Evolutionary conservation across 2,888 invertebrate species (phyloP), one percentile per base, ranked within the genome.

Genomic region (Tenthredo distinguenda): DNA sequence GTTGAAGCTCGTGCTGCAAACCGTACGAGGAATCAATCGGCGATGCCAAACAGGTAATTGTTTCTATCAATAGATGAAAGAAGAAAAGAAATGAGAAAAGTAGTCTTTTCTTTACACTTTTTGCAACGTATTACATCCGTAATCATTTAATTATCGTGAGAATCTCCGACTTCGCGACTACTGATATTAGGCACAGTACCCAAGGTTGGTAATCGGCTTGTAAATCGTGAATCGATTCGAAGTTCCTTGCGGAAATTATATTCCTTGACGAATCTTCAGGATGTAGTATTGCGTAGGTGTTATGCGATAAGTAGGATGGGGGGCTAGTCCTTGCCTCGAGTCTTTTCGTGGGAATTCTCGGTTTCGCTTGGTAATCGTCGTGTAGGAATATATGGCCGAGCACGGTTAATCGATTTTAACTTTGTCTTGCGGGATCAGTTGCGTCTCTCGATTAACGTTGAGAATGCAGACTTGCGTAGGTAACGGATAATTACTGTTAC

Each of bases 1-100:
- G 94, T 94, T 15, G 94, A 94, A 85, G 91, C 92, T 4, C 89
- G 92, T 7, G 87, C 90, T 4, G 88, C 86, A 43, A 88, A 86
- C 65, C 87, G 89, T 68, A 83, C 86, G 72, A 82, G 84, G 37
- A 86, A 55, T 82, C 86, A 86, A 26, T 40, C 77, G 5, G 86
- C 85, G 72, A 88, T 88, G 84, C 88, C 89, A 47, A 85, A 88
- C 86, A 90, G 88, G 93, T 92, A 87, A 58, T 21, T 21, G 40
- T n/a, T 10, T 43, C 72, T 7, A 15, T 15, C 26, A 4, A 68
- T 7, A 18, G 34, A 68, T 34, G 10, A 34, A 34, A 10, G 0
- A n/a, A 4, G 40, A 9, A 40, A 21, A 18, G 1, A 34, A 18
- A 21, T 26, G 65, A 6, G 6, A 3, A 18, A 18, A 26, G 2